These are phyloP conservation scores for Branchinecta lindahli DNA, from an alignment of 1,140 invertebrate genomes.

Conservation along the genomic window DNA sequence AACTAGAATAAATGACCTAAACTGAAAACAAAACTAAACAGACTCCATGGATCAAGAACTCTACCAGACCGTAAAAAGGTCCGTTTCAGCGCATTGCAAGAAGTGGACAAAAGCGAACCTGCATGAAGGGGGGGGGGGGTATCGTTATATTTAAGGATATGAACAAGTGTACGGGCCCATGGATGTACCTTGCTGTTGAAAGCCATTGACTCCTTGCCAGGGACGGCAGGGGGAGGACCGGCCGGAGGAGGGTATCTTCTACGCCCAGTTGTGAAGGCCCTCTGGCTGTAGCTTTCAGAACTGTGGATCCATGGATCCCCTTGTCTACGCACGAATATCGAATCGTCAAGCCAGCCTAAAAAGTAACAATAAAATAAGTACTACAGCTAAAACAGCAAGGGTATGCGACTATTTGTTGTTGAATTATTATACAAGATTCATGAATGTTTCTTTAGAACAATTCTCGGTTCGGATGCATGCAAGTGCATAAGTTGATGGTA, in stretches of 20 bases:
- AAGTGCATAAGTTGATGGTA: too few relatives aligned
- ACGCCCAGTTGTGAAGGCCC: conserved; percentile 67
- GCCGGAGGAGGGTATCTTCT: conserved; percentile 41
- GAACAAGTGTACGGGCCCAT: too few relatives aligned
- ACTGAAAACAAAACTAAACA: too few relatives aligned
- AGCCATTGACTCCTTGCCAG: conserved; percentile 46
- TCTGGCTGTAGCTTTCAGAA: conserved; percentile 46
- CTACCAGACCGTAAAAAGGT: too few relatives aligned
- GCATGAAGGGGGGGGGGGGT: too few relatives aligned
- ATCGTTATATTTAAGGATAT: too few relatives aligned
- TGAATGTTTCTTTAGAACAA: too few relatives aligned
- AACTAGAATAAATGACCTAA: too few relatives aligned
- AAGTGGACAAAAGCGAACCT: too few relatives aligned
- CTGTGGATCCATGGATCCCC: conserved; percentile 30
- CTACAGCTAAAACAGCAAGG: conserved; percentile 7
- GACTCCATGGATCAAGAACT: too few relatives aligned
- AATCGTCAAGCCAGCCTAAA: conserved; percentile 46
- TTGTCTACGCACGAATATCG: conserved; percentile 39
- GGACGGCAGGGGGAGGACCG: background rate
- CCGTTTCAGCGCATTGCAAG: too few relatives aligned
- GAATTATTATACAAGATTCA: background rate
- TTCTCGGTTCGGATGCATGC: too few relatives aligned
- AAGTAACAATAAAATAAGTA: conserved; percentile 22
- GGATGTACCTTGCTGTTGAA: background rate
- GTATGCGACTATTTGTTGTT: background rate